Evolutionary conservation across 2,113 vertebrate species (phyloP).

Genomic region (Montifringilla adamsi): DNA sequence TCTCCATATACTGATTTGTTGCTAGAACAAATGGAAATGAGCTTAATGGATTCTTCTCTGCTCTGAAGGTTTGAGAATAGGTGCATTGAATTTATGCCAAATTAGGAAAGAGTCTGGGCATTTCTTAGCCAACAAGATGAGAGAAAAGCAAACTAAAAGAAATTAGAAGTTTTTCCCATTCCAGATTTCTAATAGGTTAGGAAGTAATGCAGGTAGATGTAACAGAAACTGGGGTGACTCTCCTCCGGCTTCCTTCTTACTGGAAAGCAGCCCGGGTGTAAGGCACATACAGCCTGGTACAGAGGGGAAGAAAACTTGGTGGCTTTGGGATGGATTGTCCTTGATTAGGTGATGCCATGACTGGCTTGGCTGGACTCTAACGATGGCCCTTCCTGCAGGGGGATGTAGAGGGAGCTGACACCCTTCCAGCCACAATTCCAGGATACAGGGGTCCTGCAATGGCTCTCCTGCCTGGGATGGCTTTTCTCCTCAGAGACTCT

Average conservation of each 20-base stretch:
- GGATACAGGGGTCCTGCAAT: not conserved
- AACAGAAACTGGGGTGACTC: not conserved
- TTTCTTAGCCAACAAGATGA: not conserved
- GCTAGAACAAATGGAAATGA: conserved; percentile 8
- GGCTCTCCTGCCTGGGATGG: rapidly evolving
- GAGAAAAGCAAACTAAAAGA: not conserved
- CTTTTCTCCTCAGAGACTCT: not conserved
- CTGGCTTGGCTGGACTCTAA: not conserved
- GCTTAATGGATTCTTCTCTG: conserved; percentile 40
- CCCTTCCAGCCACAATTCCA: not conserved
- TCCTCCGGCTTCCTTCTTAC: not conserved
- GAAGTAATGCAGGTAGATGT: not conserved
- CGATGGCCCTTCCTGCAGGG: not conserved
- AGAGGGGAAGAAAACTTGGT: not conserved
- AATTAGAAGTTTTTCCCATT: not conserved
- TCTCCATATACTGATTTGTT: not conserved
- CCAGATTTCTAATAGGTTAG: not conserved
- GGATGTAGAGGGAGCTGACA: not conserved
- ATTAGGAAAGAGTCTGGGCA: not conserved
- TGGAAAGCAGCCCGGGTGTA: not conserved
- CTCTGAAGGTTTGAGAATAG: not conserved
- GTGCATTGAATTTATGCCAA: conserved; percentile 37
- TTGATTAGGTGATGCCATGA: not conserved
- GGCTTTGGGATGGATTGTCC: not conserved
- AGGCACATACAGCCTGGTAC: not conserved